Percentiles rank a stretch among this genome's conserved stretches.
These are phyloP conservation scores for Melanaphis sacchari DNA, from an alignment of 1,140 invertebrate genomes.

Conservation along the genomic window DNA sequence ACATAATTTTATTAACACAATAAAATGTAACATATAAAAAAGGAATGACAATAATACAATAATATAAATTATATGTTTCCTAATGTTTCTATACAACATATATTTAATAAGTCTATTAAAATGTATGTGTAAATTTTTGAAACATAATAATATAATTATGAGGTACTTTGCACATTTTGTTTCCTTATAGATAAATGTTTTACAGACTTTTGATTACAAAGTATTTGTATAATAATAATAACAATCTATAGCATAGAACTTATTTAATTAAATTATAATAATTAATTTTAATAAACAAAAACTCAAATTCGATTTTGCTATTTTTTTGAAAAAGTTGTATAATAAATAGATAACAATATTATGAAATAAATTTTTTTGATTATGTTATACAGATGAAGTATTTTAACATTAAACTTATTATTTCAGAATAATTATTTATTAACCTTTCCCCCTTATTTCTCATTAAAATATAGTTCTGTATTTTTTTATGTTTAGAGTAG, in stretches of 20 bases:
- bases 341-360: background rate
- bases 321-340: background rate
- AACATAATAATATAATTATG: background rate
- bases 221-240: slow-evolving; percentile 32
- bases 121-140: background rate
- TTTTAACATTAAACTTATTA: background rate
- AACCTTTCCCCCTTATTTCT: background rate
- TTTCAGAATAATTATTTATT: background rate
- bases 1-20: slow-evolving; percentile 16
- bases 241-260: background rate
- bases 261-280: background rate
- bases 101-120: background rate
- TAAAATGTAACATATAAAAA: background rate
- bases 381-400: background rate
- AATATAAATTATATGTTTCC: background rate
- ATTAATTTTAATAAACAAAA: background rate
- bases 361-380: background rate
- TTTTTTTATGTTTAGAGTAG: background rate
- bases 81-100: background rate
- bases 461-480: background rate
- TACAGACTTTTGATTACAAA: slow-evolving; percentile 43
- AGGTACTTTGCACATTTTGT: slow-evolving; percentile 14
- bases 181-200: background rate
- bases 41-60: slow-evolving; percentile 38
- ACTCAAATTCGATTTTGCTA: background rate